Percentiles rank a stretch among this genome's conserved stretches.
phyloP scores from a whole-genome alignment of 1,140 invertebrate genomes.

The Aporrectodea caliginosa region DNA sequence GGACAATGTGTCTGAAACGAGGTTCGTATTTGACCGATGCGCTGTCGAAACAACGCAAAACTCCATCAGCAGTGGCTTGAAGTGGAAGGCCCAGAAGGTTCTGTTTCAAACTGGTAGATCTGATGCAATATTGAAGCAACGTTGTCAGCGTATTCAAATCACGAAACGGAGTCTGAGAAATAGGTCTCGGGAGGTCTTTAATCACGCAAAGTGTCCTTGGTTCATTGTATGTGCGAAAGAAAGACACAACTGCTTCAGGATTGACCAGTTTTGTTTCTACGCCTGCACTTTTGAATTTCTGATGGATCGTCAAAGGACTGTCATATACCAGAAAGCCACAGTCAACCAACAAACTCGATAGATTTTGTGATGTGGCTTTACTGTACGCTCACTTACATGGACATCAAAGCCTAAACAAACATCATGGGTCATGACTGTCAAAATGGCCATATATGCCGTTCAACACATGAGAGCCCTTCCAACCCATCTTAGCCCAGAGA shows the following conservation, averaged over 20 bases:
- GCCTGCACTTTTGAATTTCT: conserved; percentile 7
- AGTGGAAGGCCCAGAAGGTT: conserved; percentile 22
- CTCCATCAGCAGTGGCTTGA: conserved; percentile 7
- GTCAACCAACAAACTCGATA: conserved; percentile 4
- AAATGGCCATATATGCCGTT: neutral
- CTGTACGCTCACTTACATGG: neutral
- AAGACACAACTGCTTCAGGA: neutral
- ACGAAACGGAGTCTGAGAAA: conserved; percentile 15
- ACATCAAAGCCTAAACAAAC: too few relatives aligned
- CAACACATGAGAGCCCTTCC: neutral
- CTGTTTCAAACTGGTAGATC: neutral
- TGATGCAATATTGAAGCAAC: conserved; percentile 19
- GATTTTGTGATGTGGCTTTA: neutral
- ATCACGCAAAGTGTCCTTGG: conserved; percentile 1
- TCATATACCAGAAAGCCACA: conserved; percentile 24
- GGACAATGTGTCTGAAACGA: neutral
- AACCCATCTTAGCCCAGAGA: neutral
- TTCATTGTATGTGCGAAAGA: neutral
- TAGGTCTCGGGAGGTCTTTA: neutral
- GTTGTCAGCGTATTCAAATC: conserved; percentile 1
- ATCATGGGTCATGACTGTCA: too few relatives aligned
- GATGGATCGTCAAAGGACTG: conserved; percentile 6
- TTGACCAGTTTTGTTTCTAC: conserved; percentile 15
- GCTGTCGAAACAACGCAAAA: conserved; percentile 4
- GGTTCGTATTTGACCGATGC: neutral